Percentiles rank a stretch among this genome's conserved stretches.
phyloP scores from a whole-genome alignment of 2,113 vertebrate genomes.

The Cettia cetti region DNA sequence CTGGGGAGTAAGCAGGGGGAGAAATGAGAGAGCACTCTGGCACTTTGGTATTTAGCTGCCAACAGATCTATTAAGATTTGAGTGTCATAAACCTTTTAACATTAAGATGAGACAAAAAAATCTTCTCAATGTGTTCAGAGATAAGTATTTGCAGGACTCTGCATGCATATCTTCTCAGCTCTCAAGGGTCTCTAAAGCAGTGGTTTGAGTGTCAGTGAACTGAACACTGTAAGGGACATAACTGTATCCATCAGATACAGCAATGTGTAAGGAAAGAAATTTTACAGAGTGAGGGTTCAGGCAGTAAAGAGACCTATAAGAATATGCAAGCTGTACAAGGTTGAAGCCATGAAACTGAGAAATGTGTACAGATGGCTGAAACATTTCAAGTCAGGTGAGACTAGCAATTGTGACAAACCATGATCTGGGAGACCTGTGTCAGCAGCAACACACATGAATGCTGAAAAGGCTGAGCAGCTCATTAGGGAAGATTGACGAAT shows the following conservation, averaged over 20 bases:
- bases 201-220: not conserved
- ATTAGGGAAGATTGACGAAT: slow-evolving; percentile 48
- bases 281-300: not conserved
- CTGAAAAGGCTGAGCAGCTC: slow-evolving; percentile 59
- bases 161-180: not conserved
- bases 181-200: not conserved
- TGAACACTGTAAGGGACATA: not conserved
- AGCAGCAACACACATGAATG: slow-evolving; percentile 53
- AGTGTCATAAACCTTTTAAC: not conserved
- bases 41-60: not conserved
- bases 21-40: not conserved
- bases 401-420: slow-evolving; percentile 57
- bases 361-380: slow-evolving; percentile 62
- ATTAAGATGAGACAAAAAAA: not conserved
- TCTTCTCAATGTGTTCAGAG: not conserved
- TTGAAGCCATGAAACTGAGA: slow-evolving; percentile 47
- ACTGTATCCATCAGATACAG: not conserved
- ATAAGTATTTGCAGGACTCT: not conserved
- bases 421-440: slow-evolving; percentile 59
- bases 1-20: not conserved
- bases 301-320: not conserved
- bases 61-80: not conserved
- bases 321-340: slow-evolving; percentile 7
- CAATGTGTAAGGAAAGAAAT: not conserved
- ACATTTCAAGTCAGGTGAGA: slow-evolving; percentile 60